These are phyloP conservation scores for Drosophila mettleri DNA, from an alignment of 2,888 invertebrate species.

Conservation along the genomic window DNA sequence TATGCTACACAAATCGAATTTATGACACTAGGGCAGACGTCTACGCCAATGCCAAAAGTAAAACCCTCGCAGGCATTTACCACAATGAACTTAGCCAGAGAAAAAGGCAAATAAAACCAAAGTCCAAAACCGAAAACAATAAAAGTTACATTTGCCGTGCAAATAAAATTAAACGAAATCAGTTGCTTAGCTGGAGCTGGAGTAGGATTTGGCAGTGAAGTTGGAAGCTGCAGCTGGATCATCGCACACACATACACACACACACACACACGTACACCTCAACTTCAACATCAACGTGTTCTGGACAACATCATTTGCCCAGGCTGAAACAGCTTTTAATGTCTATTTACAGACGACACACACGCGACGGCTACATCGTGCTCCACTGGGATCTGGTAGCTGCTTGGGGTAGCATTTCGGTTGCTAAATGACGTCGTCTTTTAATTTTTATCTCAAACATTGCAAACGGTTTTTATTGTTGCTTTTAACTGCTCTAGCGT, in stretches of 20 bases:
- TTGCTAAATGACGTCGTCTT: slow-evolving; percentile 82
- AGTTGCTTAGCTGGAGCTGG: slow-evolving; percentile 40
- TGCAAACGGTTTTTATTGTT: slow-evolving; percentile 80
- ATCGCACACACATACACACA: slow-evolving; percentile 4
- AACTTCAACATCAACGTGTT: slow-evolving; percentile 35
- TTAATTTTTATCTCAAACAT: slow-evolving; percentile 83
- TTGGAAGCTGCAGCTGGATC: not conserved
- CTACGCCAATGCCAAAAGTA: slow-evolving; percentile 3
- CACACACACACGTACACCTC: slow-evolving; percentile 33
- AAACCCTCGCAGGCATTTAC: slow-evolving; percentile 41
- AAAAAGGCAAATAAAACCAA: slow-evolving; percentile 61
- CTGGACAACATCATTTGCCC: slow-evolving; percentile 44
- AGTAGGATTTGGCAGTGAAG: slow-evolving; percentile 1
- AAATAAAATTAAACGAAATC: slow-evolving; percentile 80
- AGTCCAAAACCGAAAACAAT: slow-evolving; percentile 79
- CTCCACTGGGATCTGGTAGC: slow-evolving; percentile 37
- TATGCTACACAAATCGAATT: slow-evolving; percentile 78
- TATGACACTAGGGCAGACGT: slow-evolving; percentile 58
- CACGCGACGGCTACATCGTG: slow-evolving; percentile 38
- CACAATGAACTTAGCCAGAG: slow-evolving; percentile 58
- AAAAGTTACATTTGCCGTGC: slow-evolving; percentile 76
- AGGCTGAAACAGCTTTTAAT: slow-evolving; percentile 56
- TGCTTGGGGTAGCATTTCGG: slow-evolving; percentile 45
- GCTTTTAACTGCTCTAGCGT: slow-evolving; percentile 76
- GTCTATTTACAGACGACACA: slow-evolving; percentile 80